Evolutionary conservation across 64 coral and sea anemone genomes (phyloP), one percentile per base, ranked within the genome.

Genomic region (Catalaphyllia jardinei): DNA sequence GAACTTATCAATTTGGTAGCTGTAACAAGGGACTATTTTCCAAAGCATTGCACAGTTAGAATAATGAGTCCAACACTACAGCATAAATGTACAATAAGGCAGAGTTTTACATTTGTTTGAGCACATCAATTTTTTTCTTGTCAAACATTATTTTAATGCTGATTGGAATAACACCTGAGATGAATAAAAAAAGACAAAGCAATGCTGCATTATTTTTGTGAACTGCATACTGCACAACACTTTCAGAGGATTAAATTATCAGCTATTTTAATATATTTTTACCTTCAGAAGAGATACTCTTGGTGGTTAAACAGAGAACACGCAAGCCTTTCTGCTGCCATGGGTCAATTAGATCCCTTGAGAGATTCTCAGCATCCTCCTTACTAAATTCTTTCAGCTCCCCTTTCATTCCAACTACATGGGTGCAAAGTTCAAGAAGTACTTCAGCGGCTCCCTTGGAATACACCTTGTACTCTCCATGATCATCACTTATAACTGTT

Each of bases 381-480:
- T 65, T 87, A 19, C 22, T 79, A 15, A 92, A 87, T 87, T 75
- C 60, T 62, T 73, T 86, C 17, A 77, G 75, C 55, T 92, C 74
- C 4, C 90, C 90, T 69, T 74, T 51, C 46, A 22, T 77, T 24
- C 35, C 46, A 67, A 83, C 63, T 17, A 76, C 22, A 19, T 83
- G 86, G 27, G 39, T 91, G 75, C 95, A 96, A 2, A 77, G 50
- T 79, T 77, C 24, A 16, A 96, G 76, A 27, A 96, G 60, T 33
- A 87, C 85, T 31, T 96, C 95, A 12, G 49, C 77, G 20, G 91
- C 95, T 67, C 95, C 95, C 67, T 96, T 96, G 16, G 91, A 90
- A 79, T 93, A 93, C 4, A 96, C 35, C 30, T 54, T 87, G 83
- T 80, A 80, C 2, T 67, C 30, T n/a, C 83, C 95, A 25, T 88